Percentiles rank a stretch among this genome's conserved stretches.
phyloP scores from a whole-genome alignment of 2,797 vertebrate species.

The Lepilemur ruficaudatus region DNA sequence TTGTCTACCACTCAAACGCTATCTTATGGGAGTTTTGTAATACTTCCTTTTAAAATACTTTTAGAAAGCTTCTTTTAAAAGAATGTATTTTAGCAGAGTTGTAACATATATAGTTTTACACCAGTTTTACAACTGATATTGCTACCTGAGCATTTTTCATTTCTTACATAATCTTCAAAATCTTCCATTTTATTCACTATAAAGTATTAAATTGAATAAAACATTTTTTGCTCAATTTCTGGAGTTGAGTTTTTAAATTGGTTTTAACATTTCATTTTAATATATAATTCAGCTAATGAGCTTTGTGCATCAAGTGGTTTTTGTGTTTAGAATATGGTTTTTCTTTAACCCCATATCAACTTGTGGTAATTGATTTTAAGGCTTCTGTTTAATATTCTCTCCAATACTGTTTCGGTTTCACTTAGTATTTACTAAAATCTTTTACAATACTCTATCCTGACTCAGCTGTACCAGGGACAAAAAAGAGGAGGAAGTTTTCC shows the following conservation, averaged over 20 bases:
- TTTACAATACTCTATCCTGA: background rate
- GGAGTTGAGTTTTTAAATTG: background rate
- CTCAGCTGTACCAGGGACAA: background rate
- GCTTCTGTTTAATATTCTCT: background rate
- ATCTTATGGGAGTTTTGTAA: background rate
- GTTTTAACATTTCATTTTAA: background rate
- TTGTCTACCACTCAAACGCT: background rate
- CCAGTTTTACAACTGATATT: background rate
- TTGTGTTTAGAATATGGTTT: background rate
- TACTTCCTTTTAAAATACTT: background rate
- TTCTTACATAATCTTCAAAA: background rate
- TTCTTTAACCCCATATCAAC: background rate
- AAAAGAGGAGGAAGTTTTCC: background rate
- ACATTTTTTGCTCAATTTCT: background rate
- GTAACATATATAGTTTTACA: background rate
- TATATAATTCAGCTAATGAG: background rate
- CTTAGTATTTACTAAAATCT: background rate
- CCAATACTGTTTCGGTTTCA: background rate
- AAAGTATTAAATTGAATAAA: background rate
- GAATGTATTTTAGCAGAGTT: background rate
- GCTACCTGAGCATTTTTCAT: background rate
- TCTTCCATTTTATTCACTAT: background rate
- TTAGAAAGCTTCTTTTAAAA: background rate
- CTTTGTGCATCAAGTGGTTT: background rate
- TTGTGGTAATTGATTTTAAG: background rate